Evolutionary conservation across 2,888 invertebrate genomes (phyloP), one percentile per base, ranked within the genome.

Genomic region (Miltochrista miniata): DNA sequence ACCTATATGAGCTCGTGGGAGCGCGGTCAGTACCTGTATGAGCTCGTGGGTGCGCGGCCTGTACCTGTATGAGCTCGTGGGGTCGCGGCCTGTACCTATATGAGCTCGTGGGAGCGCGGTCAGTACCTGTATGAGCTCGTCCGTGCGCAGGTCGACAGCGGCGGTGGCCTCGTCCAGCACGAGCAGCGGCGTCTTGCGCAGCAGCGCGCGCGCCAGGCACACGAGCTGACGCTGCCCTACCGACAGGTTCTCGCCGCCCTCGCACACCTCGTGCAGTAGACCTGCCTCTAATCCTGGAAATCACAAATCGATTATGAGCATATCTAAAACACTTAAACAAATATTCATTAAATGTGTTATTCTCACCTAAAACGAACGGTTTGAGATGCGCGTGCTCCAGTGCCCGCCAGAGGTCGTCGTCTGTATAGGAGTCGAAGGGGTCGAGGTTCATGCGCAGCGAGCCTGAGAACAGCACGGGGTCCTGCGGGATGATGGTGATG

Each of bases 381-480:
- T 96, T 97, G 45, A 99, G 93, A 92, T 99, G 98, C 1, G 98
- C 96, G 76, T 96, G 95, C 70, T 98, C 97, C 34, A 99, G 85
- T 15, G 97, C 95, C 45, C 93, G 93, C 98, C 98, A 99, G 42
- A 99, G 85, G 46, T 97, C 95, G 0, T 95, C 95, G 72, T 99
- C 99, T 1, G 93, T 86, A 83, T 96, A 94, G 1, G 84, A 82
- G 64, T 94, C 93, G 85, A 98, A 97, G 1, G 99, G 99, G 92
- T 99, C 99, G 57, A 99, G 93, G 92, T 99, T 99, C 89, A 96
- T 93, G 44, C 98, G 93, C 65, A 99, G 90, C 7, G 95, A 95
- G 40, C 98, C 98, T 12, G 98, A 97, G 91, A 99, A 99, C 54
- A 99, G 92, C 40, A 98, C 97, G 0, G 98, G 98, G 90, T 99